Conservation (phyloP, 2,113 vertebrate genomes). For the Oostethus manadensis region DNA sequence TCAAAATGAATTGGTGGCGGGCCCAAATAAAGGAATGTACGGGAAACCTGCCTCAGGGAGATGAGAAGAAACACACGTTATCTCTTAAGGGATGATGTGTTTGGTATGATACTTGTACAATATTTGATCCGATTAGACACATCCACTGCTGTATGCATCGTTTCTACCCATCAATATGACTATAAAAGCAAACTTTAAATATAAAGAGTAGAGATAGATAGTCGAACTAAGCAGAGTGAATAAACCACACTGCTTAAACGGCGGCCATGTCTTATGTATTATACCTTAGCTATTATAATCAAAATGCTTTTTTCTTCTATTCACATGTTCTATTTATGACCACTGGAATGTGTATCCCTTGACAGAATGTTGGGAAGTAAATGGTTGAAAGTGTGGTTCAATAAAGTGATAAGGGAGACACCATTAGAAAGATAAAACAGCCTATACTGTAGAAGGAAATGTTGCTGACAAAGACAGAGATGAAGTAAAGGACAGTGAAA, state of each 20-base stretch:
- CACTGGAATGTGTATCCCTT: neutral
- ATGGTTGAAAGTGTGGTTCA: constrained; percentile 37
- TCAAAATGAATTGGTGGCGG: too few relatives aligned
- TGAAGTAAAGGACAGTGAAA: too few relatives aligned
- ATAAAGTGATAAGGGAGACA: constrained; percentile 33
- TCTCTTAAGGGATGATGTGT: neutral
- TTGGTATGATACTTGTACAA: neutral
- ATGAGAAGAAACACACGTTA: neutral
- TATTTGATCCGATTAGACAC: neutral
- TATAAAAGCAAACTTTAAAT: neutral
- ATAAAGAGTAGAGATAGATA: too few relatives aligned
- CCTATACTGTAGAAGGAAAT: constrained; percentile 20
- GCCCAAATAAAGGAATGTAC: too few relatives aligned
- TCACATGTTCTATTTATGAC: too few relatives aligned
- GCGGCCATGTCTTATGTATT: constrained; percentile 9
- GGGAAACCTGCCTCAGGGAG: neutral
- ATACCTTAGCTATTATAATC: neutral
- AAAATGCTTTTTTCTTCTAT: neutral
- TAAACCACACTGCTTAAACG: neutral
- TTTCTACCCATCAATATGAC: neutral
- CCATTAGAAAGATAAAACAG: constrained; percentile 42
- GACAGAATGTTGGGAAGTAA: constrained; percentile 22
- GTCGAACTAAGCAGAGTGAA: neutral
- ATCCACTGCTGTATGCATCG: neutral
- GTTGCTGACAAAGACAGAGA: too few relatives aligned